These are phyloP conservation scores for Carterocephalus palaemon DNA, from an alignment of 2,888 invertebrate genomes.

Conservation along the genomic window DNA sequence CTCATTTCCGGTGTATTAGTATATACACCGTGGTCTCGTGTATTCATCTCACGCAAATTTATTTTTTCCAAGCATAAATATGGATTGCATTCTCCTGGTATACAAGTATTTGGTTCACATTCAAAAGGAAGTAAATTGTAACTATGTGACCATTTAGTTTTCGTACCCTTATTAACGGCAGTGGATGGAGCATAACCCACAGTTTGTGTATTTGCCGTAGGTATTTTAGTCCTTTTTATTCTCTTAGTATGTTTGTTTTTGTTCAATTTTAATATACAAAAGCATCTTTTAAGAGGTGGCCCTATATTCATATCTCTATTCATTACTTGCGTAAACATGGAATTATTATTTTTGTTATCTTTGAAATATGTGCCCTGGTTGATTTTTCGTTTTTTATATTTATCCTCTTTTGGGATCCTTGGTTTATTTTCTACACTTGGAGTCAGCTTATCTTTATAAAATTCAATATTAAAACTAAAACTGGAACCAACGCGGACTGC, in stretches of 20 bases:
- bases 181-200: not conserved
- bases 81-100: conserved; percentile 31
- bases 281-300: conserved; percentile 36
- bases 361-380: no score
- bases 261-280: conserved; percentile 35
- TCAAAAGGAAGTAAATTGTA: conserved; percentile 28
- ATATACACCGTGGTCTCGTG: conserved; percentile 19
- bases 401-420: conserved; percentile 13
- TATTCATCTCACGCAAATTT: conserved; percentile 30
- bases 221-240: not conserved
- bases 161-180: conserved; percentile 7
- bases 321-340: not conserved
- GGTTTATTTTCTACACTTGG: not conserved
- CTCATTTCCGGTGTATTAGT: conserved; percentile 5
- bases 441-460: conserved; percentile 22
- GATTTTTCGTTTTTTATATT: conserved; percentile 22
- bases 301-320: conserved; percentile 28
- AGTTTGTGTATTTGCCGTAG: conserved; percentile 11
- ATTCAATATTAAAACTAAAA: conserved; percentile 29
- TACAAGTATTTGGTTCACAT: conserved; percentile 30
- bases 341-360: not conserved
- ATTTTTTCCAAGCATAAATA: conserved; percentile 38
- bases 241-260: conserved; percentile 13
- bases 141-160: conserved; percentile 5
- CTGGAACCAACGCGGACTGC: conserved; percentile 32